These are phyloP conservation scores for Gallinago solitaria DNA, from an alignment of 2,797 vertebrate genomes.

Conservation along the genomic window DNA sequence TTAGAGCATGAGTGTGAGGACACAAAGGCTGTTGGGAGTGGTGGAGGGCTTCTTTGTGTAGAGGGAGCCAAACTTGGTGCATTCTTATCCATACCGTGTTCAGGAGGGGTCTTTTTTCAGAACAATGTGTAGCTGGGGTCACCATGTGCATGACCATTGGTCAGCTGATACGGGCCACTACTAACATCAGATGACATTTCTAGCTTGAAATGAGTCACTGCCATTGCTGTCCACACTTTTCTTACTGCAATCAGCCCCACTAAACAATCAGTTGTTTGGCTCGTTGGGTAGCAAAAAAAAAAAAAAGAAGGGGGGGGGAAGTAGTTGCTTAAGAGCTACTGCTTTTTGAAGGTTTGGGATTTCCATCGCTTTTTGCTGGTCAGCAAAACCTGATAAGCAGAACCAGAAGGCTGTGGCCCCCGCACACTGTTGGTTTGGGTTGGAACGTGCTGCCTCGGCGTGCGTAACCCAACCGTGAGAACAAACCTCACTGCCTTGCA, in stretches of 20 bases:
- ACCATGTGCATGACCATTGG: not conserved
- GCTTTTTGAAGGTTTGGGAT: not conserved
- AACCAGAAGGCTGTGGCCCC: not conserved
- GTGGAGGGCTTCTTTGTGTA: not conserved
- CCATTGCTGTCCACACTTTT: not conserved
- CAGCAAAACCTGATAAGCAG: conserved; percentile 44
- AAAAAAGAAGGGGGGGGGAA: not conserved
- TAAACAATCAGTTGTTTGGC: not conserved
- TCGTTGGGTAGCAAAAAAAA: not conserved
- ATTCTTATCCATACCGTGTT: not conserved
- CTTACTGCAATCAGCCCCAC: not conserved
- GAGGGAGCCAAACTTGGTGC: not conserved
- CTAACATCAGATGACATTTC: not conserved
- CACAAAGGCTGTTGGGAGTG: not conserved
- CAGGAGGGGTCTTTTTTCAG: not conserved
- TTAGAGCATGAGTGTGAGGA: not conserved
- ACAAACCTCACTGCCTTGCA: not conserved
- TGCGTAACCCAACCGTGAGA: not conserved
- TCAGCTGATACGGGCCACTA: not conserved
- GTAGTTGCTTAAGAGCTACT: not conserved
- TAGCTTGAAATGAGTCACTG: not conserved
- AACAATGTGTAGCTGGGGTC: not conserved
- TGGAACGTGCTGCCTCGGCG: not conserved
- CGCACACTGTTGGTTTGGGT: not conserved
- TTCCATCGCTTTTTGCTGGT: not conserved